Percentiles rank a stretch among this genome's conserved stretches.
These are phyloP conservation scores for Sakesphorus luctuosus DNA, from an alignment of 2,113 vertebrate species.

Conservation along the genomic window DNA sequence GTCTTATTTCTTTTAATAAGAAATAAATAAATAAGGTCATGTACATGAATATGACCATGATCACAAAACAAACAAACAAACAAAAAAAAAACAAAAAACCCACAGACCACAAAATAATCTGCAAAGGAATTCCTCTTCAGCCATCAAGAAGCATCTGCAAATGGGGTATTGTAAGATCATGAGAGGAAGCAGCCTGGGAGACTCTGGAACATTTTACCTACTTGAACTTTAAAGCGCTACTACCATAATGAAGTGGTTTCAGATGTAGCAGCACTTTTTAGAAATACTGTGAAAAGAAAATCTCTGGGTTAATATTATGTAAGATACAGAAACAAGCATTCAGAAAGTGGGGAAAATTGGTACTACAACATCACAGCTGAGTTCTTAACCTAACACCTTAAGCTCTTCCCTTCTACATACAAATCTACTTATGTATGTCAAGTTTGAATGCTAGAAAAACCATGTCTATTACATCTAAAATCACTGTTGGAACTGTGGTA, in stretches of 20 bases:
- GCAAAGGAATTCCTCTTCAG: neutral
- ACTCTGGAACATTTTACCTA: slow-evolving; percentile 1
- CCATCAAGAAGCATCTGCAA: neutral
- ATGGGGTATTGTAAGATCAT: neutral
- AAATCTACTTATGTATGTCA: neutral
- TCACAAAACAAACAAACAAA: neutral
- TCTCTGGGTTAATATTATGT: neutral
- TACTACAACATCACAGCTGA: neutral
- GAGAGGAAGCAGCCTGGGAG: neutral
- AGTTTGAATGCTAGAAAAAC: neutral
- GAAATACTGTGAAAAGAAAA: neutral
- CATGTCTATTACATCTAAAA: neutral
- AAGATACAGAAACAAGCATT: neutral
- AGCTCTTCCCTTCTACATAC: neutral
- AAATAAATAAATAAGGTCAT: neutral
- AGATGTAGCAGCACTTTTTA: neutral
- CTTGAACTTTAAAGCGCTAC: neutral
- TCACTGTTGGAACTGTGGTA: neutral
- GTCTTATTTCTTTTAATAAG: neutral
- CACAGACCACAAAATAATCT: neutral
- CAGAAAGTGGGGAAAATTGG: neutral
- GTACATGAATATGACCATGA: neutral
- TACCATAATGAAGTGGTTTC: neutral
- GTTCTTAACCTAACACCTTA: neutral
- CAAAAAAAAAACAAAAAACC: neutral